Evolutionary conservation across 2,888 invertebrate species (phyloP).

Genomic region (Thalpophila matura): DNA sequence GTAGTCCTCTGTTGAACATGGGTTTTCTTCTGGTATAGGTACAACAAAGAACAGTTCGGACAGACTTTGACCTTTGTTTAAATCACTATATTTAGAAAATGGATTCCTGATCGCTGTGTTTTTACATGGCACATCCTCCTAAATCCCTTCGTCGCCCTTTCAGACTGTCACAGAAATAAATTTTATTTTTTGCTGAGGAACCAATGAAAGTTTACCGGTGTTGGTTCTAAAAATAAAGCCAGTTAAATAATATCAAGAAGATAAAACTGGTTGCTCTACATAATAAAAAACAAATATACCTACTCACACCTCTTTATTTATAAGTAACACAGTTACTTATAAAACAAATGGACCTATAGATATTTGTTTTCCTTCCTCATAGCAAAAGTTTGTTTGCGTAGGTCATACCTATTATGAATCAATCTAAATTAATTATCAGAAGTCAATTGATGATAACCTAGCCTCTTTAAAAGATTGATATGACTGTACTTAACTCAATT

Average conservation of each 20-base stretch:
- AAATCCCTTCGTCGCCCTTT: neutral
- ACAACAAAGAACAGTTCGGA: slow-evolving; percentile 4
- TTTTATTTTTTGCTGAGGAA: neutral
- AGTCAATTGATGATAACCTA: slow-evolving; percentile 53
- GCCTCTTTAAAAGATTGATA: slow-evolving; percentile 45
- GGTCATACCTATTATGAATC: slow-evolving; percentile 13
- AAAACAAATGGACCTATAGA: neutral
- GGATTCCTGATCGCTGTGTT: neutral
- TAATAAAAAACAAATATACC: neutral
- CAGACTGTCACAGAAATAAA: neutral
- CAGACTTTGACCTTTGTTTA: neutral
- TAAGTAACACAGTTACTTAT: too few relatives aligned
- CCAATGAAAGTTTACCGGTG: neutral
- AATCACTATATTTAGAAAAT: neutral
- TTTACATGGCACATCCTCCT: neutral
- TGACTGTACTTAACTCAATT: slow-evolving; percentile 23
- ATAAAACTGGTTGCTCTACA: neutral
- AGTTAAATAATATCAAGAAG: neutral
- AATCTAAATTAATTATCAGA: slow-evolving; percentile 37
- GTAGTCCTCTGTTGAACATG: neutral
- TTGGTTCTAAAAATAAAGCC: too few relatives aligned
- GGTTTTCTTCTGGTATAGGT: neutral
- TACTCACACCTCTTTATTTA: slow-evolving; percentile 9
- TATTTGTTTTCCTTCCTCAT: slow-evolving; percentile 46
- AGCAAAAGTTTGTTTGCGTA: slow-evolving; percentile 27